Evolutionary conservation across 2,113 vertebrate species (phyloP), one percentile per base, ranked within the genome.

Genomic region (Solea solea): DNA sequence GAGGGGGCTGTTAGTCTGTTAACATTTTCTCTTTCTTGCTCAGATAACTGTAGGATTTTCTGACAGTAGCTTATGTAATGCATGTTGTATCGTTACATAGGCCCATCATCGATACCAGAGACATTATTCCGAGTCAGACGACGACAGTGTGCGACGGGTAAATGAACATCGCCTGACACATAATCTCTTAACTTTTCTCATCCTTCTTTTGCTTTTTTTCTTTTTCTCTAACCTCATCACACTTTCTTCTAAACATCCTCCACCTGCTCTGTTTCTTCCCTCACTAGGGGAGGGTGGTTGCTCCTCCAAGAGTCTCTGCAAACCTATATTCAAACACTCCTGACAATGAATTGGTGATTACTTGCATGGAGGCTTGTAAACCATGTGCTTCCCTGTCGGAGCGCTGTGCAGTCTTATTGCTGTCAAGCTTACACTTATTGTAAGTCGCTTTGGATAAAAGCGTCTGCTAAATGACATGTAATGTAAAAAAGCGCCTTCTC

Each of bases 61-160:
- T 70, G 60, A 51, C 41, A 71, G 69, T 63, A n/a, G 58, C 1
- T 64, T 61, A 79, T 67, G 27, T 71, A 64, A 74, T 84, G 78
- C 84, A 57, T 85, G 77, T 89, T 69, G 74, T 91, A 15, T 93
- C 89, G 58, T 72, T 56, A 76, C 25, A 0, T 91, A 99, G 97
- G 93, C 81, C 41, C 92, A 93, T 76, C 93, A 93, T 27, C 93
- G 92, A 50, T 82, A 87, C 87, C 91, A 80, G 82, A 92, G 93
- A 88, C 92, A 92, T 80, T 94, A 87, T 65, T 94, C 87, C 0
- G 96, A 98, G 90, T 97, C 95, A 10, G 97, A 98, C 9, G 97
- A 98, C 68, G 98, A 98, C 93, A 98, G 97, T 92, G 76, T 97
- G 58, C 95, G 94, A 93, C 92, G 95, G 96, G 98, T 99, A 97